Evolutionary conservation across 2,797 vertebrate species (phyloP), one percentile per base, ranked within the genome.

Genomic region (Momotus momota): DNA sequence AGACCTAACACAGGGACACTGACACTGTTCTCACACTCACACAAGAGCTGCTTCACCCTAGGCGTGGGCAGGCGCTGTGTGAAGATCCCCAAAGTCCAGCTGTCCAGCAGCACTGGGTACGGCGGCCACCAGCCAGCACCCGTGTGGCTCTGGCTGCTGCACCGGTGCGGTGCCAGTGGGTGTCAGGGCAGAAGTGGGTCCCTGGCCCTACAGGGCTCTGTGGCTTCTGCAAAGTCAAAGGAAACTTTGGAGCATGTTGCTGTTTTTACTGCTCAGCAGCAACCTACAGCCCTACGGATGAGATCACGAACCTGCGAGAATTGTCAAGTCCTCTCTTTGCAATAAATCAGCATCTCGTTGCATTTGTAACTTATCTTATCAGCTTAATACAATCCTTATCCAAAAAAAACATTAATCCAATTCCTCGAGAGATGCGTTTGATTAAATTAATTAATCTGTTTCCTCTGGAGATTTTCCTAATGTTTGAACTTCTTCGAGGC

Each of bases 301-400:
- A 86, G 86, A 65, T 65, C 83, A 43, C 38, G 80, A 88, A 88
- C 66, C 73, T 33, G 29, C 57, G 89, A 90, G 96, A 92, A 86
- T 58, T 90, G 65, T 88, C 67, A 90, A 81, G 90, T 61, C 23
- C 46, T 88, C 81, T 88, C 80, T 93, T 87, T 90, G 81, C 90
- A 93, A 96, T 97, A 96, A 95, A 93, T 96, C 96, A 96, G 82
- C 88, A 94, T 96, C 96, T 97, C 83, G 83, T 87, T 92, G 90
- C 84, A 88, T 78, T 81, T 81, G 84, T 87, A 93, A 92, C 60
- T 85, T 90, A 48, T 85, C 82, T 95, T 97, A 91, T 86, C 94
- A 79, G 69, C 65, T 95, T 84, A 95, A 97, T 84, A 54, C 82
- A 78, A 92, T 92, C 78, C 95, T 96, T 94, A 87, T 97, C 93